Percentiles rank a stretch among this genome's conserved stretches.
These are phyloP conservation scores for Diploptera punctata DNA, from an alignment of 2,888 invertebrate genomes.

Conservation along the genomic window DNA sequence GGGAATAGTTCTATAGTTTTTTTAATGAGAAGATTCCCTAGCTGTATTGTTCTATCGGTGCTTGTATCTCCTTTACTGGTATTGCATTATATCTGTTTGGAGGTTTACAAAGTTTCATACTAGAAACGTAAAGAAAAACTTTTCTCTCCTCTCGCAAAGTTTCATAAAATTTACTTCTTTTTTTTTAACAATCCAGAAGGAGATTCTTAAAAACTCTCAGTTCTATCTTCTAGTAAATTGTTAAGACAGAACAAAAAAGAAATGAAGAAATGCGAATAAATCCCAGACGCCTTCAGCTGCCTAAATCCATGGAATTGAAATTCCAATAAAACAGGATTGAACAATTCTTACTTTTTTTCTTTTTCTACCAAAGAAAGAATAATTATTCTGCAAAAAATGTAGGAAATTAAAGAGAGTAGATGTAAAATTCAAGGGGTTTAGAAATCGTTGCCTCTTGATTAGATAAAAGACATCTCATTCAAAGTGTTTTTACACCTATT, in stretches of 20 bases:
- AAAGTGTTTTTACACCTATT: too few relatives aligned
- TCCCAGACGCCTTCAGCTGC: background rate
- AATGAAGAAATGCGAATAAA: slow-evolving; percentile 1
- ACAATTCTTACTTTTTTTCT: background rate
- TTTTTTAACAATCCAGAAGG: slow-evolving; percentile 4
- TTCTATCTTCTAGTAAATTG: slow-evolving; percentile 12
- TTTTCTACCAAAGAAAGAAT: background rate
- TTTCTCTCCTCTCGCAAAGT: background rate
- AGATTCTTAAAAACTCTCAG: slow-evolving; percentile 2
- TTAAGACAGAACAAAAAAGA: background rate
- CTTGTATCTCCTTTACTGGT: background rate
- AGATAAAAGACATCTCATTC: too few relatives aligned
- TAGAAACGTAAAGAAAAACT: background rate
- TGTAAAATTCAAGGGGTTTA: slow-evolving; percentile 20
- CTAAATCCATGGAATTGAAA: slow-evolving; percentile 14
- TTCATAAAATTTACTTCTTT: slow-evolving; percentile 11
- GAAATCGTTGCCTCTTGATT: too few relatives aligned
- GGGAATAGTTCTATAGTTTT: too few relatives aligned
- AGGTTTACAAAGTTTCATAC: slow-evolving; percentile 14
- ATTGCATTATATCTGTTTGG: slow-evolving; percentile 9
- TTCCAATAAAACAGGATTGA: slow-evolving; percentile 4
- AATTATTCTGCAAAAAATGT: slow-evolving; percentile 10
- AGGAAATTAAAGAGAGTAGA: background rate
- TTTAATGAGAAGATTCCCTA: too few relatives aligned
- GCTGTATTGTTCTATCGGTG: too few relatives aligned